Evolutionary conservation across 2,797 vertebrate genomes (phyloP).

Genomic region (Cossypha niveicapilla): DNA sequence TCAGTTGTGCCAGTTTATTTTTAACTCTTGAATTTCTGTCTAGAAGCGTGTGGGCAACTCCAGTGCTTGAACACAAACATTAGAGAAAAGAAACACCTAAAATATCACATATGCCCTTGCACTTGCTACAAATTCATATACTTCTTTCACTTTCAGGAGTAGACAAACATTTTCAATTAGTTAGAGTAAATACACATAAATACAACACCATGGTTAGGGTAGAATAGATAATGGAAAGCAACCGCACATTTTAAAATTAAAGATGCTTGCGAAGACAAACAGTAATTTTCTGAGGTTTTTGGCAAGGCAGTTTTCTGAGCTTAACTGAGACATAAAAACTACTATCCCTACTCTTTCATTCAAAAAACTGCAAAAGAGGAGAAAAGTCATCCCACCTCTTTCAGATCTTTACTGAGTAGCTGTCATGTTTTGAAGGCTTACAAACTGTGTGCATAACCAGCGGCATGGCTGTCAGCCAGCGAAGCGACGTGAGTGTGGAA

Average conservation of each 20-base stretch:
- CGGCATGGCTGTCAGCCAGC: neutral
- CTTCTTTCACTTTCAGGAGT: neutral
- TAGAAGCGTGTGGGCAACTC: neutral
- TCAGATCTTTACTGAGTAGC: neutral
- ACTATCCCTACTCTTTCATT: neutral
- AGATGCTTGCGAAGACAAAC: neutral
- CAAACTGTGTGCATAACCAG: neutral
- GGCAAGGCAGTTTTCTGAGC: neutral
- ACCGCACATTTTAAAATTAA: neutral
- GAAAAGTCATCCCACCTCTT: neutral
- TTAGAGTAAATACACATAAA: neutral
- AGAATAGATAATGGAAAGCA: neutral
- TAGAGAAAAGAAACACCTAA: neutral
- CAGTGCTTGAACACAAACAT: neutral
- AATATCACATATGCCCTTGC: neutral
- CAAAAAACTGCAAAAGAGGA: neutral
- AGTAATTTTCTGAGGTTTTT: neutral
- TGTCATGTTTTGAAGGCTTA: neutral
- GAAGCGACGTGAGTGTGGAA: accelerated
- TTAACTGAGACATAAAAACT: neutral
- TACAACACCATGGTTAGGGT: neutral
- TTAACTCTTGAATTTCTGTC: neutral
- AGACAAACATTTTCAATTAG: neutral
- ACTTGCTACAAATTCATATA: neutral
- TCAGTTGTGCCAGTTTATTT: neutral